Evolutionary conservation across 35 echinoderm and acorn worm genomes (phyloP).

Genomic region (Patiria miniata): DNA sequence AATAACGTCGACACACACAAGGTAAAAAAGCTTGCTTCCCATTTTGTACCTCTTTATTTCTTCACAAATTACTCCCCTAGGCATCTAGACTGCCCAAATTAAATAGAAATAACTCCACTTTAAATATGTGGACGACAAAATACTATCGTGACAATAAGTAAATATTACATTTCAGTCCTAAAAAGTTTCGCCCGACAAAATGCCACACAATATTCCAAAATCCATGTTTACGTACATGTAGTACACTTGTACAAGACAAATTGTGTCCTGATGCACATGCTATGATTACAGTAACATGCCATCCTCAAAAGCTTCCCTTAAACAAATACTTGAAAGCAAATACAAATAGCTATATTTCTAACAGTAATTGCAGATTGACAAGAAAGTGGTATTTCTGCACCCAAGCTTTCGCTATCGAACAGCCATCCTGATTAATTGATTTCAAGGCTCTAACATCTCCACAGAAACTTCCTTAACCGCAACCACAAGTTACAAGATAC

Average conservation of each 20-base stretch:
- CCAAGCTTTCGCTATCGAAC: too few species aligned
- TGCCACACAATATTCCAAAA: background rate
- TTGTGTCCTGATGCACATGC: background rate
- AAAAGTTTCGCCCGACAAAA: background rate
- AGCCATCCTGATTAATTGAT: too few species aligned
- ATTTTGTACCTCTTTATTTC: conserved; percentile 12
- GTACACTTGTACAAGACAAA: background rate
- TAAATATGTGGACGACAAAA: conserved; percentile 14
- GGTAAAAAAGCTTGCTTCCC: background rate
- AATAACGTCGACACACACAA: too few species aligned
- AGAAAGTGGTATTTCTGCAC: too few species aligned
- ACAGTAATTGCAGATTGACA: too few species aligned
- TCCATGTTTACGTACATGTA: background rate
- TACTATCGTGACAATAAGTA: conserved; percentile 11
- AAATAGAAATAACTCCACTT: conserved; percentile 21
- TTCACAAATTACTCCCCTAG: conserved; percentile 17
- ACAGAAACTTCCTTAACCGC: too few species aligned
- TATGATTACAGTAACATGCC: too few species aligned
- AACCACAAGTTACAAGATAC: too few species aligned
- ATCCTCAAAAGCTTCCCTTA: too few species aligned
- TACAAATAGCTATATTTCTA: too few species aligned
- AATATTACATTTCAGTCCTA: conserved; percentile 27
- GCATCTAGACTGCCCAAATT: conserved; percentile 24
- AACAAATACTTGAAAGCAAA: too few species aligned
- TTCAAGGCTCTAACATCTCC: too few species aligned